Evolutionary conservation across 2,113 vertebrate species (phyloP), one percentile per base, ranked within the genome.

Genomic region (Esox niger): DNA sequence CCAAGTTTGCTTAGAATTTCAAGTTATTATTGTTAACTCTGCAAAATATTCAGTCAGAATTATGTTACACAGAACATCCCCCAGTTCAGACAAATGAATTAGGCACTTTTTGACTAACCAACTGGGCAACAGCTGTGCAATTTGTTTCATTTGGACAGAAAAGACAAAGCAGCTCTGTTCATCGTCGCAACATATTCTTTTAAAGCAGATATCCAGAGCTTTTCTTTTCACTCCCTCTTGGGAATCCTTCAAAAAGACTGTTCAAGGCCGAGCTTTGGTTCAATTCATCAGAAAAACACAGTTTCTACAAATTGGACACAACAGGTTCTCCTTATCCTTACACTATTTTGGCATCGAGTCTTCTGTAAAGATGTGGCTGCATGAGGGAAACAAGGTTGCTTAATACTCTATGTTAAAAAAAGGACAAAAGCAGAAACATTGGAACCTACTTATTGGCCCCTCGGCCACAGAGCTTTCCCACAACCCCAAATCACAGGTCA

Each of bases 361-460:
- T 0, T 64, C 46, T 2, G 90, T 91, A 86, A 92, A 91, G 71
- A 87, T 90, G 80, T 92, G 90, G 71, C 87, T 88, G 76, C 90
- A 92, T 87, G 6, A 92, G 88, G 21, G 89, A 86, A 71, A 90
- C 89, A 0, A 90, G 90, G 32, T 91, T 79, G 10, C 23, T 64
- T 78, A 90, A 92, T 68, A n/a, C n/a, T n/a, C n/a, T n/a, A 90
- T 87, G 0, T 86, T 79, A 0, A 74, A 89, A 80, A 90, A 92
- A n/a, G 89, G 25, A 23, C 91, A 92, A 54, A 82, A 81, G 49
- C n/a, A n/a, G n/a, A n/a, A n/a, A n/a, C n/a, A n/a, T n/a, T n/a
- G n/a, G n/a, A n/a, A n/a, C n/a, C n/a, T n/a, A n/a, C n/a, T n/a
- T n/a, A n/a, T n/a, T n/a, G n/a, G n/a, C n/a, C n/a, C n/a, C n/a